Evolutionary conservation across 1,140 invertebrate species (phyloP), one percentile per base, ranked within the genome.

Genomic region (Drosophila malerkotliana): DNA sequence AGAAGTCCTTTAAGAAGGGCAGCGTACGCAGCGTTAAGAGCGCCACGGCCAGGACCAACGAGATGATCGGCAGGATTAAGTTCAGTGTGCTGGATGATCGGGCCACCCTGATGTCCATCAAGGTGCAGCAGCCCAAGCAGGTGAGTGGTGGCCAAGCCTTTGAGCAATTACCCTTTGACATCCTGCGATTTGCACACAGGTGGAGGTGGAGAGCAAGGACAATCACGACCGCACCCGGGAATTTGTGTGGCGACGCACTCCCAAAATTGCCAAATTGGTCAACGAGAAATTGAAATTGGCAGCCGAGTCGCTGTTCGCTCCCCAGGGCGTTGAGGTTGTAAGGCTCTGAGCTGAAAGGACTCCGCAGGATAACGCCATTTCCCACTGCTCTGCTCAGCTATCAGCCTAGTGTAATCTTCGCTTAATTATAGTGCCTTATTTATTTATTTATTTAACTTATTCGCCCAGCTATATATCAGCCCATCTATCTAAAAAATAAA

Each of bases 81-180:
- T 92, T 97, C 47, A 93, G 95, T 64, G 94, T 97, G n/a, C 92
- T 95, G 47, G 94, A 96, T 76, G 95, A 96, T 59, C 94, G 94
- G 12, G 96, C 96, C 28, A 95, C 96, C 37, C 92, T 97, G 18
- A 95, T 97, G 90, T 96, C 95, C 10, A 97, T 97, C 69, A 95
- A 95, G 78, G 96, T 97, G 55, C 93, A 96, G 49, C 96, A 97
- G 84, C 96, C 96, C 3, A 97, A 96, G 93, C 96, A 97, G 94
- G 96, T 97, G 54, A 44, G 39, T 37, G 21, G n/a, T 4, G 48
- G 26, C 26, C 30, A 34, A 37, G 9, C 51, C 62, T 83, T 84
- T 80, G 68, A 59, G 51, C 74, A 87, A 87, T 85, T 66, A 78
- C 49, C 53, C 72, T 44, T 74, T 72, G 24, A 62, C 51, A 53